Percentiles rank a stretch among this genome's conserved stretches.
Conservation (phyloP, 1,140 invertebrate species). For the Rhagoletis pomonella region DNA sequence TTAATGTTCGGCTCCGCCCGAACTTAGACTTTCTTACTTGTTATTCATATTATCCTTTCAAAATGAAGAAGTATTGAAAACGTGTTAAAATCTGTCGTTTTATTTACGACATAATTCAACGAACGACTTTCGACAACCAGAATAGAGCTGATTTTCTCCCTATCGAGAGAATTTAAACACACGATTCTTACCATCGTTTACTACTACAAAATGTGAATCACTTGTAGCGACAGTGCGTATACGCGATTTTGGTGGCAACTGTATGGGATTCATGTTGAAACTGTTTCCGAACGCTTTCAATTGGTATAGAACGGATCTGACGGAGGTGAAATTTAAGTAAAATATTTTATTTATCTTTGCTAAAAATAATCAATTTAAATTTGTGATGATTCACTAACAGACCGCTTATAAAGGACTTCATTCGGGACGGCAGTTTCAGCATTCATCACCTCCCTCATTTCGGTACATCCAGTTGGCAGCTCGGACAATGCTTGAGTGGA, state of each 20-base stretch:
- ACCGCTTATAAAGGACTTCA: constrained; percentile 68
- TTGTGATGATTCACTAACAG: too few species aligned
- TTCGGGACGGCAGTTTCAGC: constrained; percentile 68
- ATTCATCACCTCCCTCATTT: constrained; percentile 69
- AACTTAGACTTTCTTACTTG: too few species aligned
- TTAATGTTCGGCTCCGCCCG: too few species aligned
- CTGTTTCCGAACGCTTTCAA: constrained; percentile 77
- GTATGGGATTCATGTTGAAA: constrained; percentile 76
- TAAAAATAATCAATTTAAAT: background rate
- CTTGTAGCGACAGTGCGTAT: constrained; percentile 79
- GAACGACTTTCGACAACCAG: too few species aligned
- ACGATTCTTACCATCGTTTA: constrained; percentile 76
- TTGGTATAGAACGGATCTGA: constrained; percentile 78
- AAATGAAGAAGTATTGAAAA: too few species aligned
- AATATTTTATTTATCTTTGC: too few species aligned
- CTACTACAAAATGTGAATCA: constrained; percentile 81
- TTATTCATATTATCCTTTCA: too few species aligned
- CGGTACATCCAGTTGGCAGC: constrained; percentile 67
- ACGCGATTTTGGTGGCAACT: constrained; percentile 76
- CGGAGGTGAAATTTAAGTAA: constrained; percentile 9
- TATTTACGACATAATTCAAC: too few species aligned
- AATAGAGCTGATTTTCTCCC: too few species aligned
- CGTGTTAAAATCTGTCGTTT: too few species aligned
- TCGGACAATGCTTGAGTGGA: constrained; percentile 55
- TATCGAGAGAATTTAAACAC: background rate